Percentiles rank a stretch among this genome's conserved stretches.
These are phyloP conservation scores for Drosophila rhopaloa DNA, from an alignment of 1,140 invertebrate species.

Conservation along the genomic window DNA sequence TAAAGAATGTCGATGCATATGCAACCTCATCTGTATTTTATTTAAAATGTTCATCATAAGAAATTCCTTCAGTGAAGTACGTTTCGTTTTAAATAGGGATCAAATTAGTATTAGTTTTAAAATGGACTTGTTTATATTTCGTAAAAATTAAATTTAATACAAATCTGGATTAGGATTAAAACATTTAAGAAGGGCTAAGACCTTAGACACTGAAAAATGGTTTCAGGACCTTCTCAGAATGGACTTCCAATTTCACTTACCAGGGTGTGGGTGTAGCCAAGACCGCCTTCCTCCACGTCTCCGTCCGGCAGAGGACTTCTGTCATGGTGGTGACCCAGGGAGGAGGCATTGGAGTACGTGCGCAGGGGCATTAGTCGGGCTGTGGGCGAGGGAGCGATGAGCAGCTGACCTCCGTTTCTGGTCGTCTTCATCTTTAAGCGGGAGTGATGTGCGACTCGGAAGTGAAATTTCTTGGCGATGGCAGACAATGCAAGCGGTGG, in stretches of 20 bases:
- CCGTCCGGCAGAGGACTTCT: slow-evolving; percentile 43
- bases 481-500: slow-evolving; percentile 31
- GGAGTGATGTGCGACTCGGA: slow-evolving; percentile 30
- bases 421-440: slow-evolving; percentile 53
- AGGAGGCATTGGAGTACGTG: slow-evolving; percentile 74
- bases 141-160: too few species aligned
- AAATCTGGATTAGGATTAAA: too few species aligned
- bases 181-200: too few species aligned
- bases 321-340: slow-evolving; percentile 58
- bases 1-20: too few species aligned
- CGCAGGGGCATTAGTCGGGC: slow-evolving; percentile 48
- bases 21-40: too few species aligned
- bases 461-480: slow-evolving; percentile 26
- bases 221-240: not conserved
- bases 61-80: too few species aligned
- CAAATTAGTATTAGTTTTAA: too few species aligned
- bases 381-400: slow-evolving; percentile 58
- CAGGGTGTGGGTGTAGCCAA: slow-evolving; percentile 92
- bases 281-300: slow-evolving; percentile 87
- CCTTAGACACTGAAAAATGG: too few species aligned
- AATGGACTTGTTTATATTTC: too few species aligned
- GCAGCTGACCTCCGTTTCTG: slow-evolving; percentile 61
- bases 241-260: slow-evolving; percentile 86
- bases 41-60: too few species aligned
- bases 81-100: too few species aligned